Percentiles rank a stretch among this genome's conserved stretches.
Conservation (phyloP, 2,113 vertebrate species). For the Crocuta crocuta region DNA sequence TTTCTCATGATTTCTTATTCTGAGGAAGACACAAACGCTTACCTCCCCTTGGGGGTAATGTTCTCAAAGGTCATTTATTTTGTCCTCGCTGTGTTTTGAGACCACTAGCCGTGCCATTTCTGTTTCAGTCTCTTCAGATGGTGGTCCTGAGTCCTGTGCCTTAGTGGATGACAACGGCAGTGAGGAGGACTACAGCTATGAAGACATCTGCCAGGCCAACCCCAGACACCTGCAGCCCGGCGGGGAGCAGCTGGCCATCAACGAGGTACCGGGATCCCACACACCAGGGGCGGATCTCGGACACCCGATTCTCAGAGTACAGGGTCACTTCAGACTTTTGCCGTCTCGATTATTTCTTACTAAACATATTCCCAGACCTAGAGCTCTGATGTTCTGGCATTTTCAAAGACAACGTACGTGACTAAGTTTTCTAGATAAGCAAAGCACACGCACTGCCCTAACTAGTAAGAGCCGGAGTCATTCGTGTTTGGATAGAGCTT, state of each 20-base stretch:
- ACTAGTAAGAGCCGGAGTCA: accelerated
- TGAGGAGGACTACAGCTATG: constrained; percentile 96
- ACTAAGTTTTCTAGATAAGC: background rate
- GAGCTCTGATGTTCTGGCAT: background rate
- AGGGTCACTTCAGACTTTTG: background rate
- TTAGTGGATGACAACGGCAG: constrained; percentile 95
- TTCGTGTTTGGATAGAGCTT: accelerated
- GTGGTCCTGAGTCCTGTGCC: constrained; percentile 87
- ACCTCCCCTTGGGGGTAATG: background rate
- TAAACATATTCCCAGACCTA: background rate
- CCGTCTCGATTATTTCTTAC: background rate
- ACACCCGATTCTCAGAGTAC: background rate
- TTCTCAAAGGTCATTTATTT: background rate
- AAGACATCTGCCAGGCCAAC: constrained; percentile 92
- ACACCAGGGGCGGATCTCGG: accelerated
- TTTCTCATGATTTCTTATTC: background rate
- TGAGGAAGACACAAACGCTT: background rate
- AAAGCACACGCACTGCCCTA: no score
- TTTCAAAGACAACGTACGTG: background rate
- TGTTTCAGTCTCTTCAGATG: constrained; percentile 89
- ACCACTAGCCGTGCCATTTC: background rate
- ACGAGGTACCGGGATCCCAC: constrained; percentile 88
- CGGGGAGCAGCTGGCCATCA: constrained; percentile 95
- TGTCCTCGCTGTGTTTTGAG: background rate
- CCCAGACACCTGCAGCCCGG: constrained; percentile 94